Conservation (phyloP, 2,113 vertebrate genomes). For the Sisor rabdophorus region DNA sequence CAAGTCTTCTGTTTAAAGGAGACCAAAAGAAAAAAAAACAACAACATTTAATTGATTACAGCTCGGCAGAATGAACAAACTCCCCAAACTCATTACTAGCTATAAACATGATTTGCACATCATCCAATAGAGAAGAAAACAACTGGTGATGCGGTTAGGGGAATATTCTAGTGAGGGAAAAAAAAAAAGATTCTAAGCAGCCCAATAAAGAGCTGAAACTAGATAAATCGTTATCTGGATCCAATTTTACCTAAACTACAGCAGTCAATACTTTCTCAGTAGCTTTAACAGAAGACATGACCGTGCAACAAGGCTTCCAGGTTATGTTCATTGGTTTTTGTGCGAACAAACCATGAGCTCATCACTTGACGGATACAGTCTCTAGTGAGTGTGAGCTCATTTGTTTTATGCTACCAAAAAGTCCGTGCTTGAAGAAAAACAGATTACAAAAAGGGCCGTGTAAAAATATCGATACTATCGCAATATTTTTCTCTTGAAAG, state of each 20-base stretch:
- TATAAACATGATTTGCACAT: slow-evolving; percentile 29
- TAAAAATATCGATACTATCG: too few relatives aligned
- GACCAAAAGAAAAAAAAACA: background rate
- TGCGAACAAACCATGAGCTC: slow-evolving; percentile 51
- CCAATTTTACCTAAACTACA: background rate
- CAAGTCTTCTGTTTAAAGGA: background rate
- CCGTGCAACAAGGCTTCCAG: slow-evolving; percentile 1
- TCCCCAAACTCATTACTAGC: slow-evolving; percentile 25
- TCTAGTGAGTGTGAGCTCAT: slow-evolving; percentile 55
- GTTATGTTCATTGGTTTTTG: slow-evolving; percentile 7
- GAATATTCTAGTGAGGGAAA: background rate
- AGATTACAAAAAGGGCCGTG: slow-evolving; percentile 22
- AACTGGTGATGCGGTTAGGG: background rate
- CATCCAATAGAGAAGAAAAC: slow-evolving; percentile 4
- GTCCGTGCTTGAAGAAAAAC: slow-evolving; percentile 41
- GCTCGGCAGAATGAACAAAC: slow-evolving; percentile 13
- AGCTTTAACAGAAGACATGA: background rate
- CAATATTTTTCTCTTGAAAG: too few relatives aligned
- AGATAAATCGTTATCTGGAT: background rate
- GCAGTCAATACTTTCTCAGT: slow-evolving; percentile 3
- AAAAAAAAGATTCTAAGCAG: background rate
- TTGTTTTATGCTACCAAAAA: slow-evolving; percentile 48
- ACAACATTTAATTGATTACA: slow-evolving; percentile 23
- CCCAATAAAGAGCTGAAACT: background rate
- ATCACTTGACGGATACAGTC: slow-evolving; percentile 56